Evolutionary conservation across 2,113 vertebrate species (phyloP).

Genomic region (Ochotona curzoniae): DNA sequence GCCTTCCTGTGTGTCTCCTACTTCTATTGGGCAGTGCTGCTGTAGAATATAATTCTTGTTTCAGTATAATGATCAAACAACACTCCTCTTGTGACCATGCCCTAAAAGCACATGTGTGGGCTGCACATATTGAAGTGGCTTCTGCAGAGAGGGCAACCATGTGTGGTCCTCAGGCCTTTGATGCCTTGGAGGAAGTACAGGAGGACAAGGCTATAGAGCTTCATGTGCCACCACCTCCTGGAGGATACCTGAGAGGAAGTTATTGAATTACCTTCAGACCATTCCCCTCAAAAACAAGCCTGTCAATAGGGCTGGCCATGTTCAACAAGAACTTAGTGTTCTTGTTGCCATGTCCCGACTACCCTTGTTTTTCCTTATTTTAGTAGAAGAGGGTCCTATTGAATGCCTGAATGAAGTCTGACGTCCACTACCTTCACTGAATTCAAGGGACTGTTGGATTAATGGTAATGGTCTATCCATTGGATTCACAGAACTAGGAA

Average conservation of each 20-base stretch:
- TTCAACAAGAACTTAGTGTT: not conserved
- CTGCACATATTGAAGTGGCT: not conserved
- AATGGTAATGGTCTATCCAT: not conserved
- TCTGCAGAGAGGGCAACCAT: not conserved
- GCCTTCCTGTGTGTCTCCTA: not conserved
- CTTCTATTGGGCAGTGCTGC: not conserved
- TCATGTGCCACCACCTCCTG: not conserved
- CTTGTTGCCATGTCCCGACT: not conserved
- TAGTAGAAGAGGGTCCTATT: not conserved
- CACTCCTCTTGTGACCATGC: not conserved
- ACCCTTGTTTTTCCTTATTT: slow-evolving; percentile 31
- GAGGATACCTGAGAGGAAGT: not conserved
- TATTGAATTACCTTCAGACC: not conserved
- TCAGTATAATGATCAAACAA: not conserved
- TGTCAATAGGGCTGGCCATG: not conserved
- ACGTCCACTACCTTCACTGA: not conserved
- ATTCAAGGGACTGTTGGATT: not conserved
- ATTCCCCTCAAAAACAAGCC: accelerated
- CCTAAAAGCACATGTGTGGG: not conserved
- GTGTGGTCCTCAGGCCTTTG: not conserved
- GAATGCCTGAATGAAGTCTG: not conserved
- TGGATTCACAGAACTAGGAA: not conserved
- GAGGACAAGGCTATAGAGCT: not conserved
- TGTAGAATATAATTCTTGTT: not conserved
- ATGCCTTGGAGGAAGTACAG: not conserved